These are phyloP conservation scores for Lindbergichthys nudifrons DNA, from an alignment of 2,797 vertebrate genomes.

Conservation along the genomic window DNA sequence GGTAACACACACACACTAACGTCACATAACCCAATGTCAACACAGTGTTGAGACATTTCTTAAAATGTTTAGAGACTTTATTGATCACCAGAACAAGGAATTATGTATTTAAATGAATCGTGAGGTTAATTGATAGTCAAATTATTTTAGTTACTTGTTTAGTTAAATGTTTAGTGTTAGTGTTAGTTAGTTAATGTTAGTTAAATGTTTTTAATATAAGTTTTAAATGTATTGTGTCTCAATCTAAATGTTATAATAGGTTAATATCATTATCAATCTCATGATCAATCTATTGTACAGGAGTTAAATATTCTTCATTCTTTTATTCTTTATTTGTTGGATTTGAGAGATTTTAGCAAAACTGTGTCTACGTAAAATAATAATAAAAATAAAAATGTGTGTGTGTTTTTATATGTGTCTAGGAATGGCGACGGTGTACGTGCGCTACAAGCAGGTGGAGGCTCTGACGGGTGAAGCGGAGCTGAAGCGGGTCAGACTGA, in stretches of 20 bases:
- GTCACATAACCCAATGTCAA: neutral
- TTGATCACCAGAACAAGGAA: no score
- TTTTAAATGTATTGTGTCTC: no score
- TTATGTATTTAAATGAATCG: no score
- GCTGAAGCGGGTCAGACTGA: conserved; percentile 76
- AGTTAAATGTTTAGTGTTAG: no score
- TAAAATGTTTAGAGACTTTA: no score
- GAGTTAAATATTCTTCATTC: neutral
- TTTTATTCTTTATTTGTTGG: neutral
- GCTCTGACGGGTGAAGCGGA: conserved; percentile 78
- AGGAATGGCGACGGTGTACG: conserved; percentile 91
- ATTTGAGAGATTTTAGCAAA: neutral
- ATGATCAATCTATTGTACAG: neutral
- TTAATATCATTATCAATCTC: neutral
- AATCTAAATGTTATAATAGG: neutral
- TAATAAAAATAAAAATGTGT: neutral
- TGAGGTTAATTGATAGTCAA: no score
- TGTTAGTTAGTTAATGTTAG: no score
- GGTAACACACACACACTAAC: conserved; percentile 75
- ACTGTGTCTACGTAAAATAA: neutral
- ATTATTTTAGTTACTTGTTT: no score
- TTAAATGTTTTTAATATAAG: no score
- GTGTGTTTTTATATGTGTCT: conserved; percentile 3
- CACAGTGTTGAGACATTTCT: no score
- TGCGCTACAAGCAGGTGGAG: conserved; percentile 93